Evolutionary conservation across 1,140 invertebrate genomes (phyloP), one percentile per base, ranked within the genome.

Genomic region (Cardiocondyla obscurior): DNA sequence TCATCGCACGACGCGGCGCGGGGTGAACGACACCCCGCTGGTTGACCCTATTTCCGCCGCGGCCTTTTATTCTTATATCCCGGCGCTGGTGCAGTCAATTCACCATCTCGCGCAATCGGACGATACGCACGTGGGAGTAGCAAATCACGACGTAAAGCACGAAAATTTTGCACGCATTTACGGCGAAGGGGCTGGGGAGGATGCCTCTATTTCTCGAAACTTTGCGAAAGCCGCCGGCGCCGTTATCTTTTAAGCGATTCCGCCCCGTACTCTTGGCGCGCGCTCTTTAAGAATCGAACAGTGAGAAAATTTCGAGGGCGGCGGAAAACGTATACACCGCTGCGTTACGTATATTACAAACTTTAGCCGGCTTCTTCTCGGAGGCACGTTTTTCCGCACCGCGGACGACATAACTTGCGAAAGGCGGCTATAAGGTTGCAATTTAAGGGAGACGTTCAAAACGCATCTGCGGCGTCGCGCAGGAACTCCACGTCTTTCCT

Each of bases 1-100:
- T 30, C 73, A 25, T 36, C 57, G 46, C 49, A 22, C 19, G 22
- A 28, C 14, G 30, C 39, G 60, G 33, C 19, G 44, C 19, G 44
- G 74, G 74, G 74, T 79, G 74, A 79, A 79, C 74, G 74, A 79
- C 74, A 53, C 4, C 74, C 62, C 36, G 33, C n/a, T n/a, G 22
- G 60, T 42, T 79, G 74, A 79, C 74, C 74, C 74, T 79, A 36
- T 79, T 79, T 79, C 64, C 74, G 62, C 62, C 16, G 33, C 36
- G 53, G 53, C 33, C 62, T 62, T 79, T 69, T 55, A 69, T 79
- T 69, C 62, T 53, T 55, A 36, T 28, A 79, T 53, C 44, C 39
- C 74, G 73, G 73, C 30, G 16, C 30, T 53, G 33, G 33, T 19
- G 55, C 22, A 67, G 46, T 79, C 62, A 42, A 60, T 57, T 60